Conservation (phyloP, 2,113 vertebrate species). For the Syrmaticus mikado region DNA sequence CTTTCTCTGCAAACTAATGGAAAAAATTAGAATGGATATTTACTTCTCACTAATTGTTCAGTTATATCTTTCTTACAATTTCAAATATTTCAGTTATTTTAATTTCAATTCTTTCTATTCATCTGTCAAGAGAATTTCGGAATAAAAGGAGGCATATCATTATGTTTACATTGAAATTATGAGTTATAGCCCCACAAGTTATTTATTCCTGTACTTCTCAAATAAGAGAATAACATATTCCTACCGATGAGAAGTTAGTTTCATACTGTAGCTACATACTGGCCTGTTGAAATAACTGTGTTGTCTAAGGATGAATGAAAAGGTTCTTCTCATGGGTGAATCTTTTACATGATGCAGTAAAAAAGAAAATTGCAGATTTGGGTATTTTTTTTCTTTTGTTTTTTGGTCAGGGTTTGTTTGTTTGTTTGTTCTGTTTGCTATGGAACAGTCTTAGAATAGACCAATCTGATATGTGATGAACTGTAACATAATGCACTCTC, state of each 20-base stretch:
- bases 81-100: background rate
- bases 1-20: background rate
- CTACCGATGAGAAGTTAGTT: background rate
- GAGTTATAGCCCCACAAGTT: background rate
- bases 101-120: background rate
- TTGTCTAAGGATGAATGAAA: background rate
- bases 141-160: background rate
- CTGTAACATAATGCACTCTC: slow-evolving; percentile 38
- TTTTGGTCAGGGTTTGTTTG: background rate
- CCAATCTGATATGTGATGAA: background rate
- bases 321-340: background rate
- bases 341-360: background rate
- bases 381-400: background rate
- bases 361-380: background rate
- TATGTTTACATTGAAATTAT: background rate
- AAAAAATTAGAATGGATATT: background rate
- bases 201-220: background rate
- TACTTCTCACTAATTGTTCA: background rate
- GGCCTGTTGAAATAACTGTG: background rate
- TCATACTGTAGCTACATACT: background rate
- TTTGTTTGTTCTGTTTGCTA: background rate
- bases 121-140: background rate
- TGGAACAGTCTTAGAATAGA: background rate
- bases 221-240: background rate
- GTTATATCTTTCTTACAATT: background rate